Percentiles rank a stretch among this genome's conserved stretches.
Conservation (phyloP, 2,113 vertebrate species). For the Crotalus tigris region DNA sequence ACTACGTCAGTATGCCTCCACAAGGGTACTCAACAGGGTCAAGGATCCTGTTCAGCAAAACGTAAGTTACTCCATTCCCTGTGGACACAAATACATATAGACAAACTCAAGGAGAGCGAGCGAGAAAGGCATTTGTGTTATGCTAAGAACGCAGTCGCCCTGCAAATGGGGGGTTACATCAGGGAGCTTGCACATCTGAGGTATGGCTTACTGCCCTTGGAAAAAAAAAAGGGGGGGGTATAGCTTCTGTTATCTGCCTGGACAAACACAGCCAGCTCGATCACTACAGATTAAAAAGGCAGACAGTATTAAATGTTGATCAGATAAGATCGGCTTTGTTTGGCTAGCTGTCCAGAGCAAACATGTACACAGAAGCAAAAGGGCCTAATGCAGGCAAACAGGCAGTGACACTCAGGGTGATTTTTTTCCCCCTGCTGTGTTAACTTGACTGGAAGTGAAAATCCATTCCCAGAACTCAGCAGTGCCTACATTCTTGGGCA, state of each 20-base stretch:
- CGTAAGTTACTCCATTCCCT: neutral
- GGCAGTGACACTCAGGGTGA: slow-evolving; percentile 1
- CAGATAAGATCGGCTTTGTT: neutral
- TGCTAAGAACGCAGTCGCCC: neutral
- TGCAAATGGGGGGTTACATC: neutral
- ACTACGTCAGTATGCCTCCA: neutral
- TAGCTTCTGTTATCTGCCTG: neutral
- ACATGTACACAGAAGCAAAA: neutral
- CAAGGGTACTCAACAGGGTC: neutral
- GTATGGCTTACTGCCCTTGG: neutral
- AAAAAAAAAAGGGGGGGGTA: neutral
- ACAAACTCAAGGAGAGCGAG: neutral
- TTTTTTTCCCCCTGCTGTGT: neutral
- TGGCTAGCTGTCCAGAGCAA: neutral
- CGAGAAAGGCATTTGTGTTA: neutral
- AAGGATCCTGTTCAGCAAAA: neutral
- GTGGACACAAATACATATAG: neutral
- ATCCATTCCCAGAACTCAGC: neutral
- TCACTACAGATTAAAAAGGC: neutral
- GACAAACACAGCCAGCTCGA: neutral
- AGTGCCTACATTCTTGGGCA: slow-evolving; percentile 10
- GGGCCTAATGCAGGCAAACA: neutral
- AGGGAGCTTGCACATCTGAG: neutral
- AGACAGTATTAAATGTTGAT: neutral
- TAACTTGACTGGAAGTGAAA: slow-evolving; percentile 28